phyloP scores from a whole-genome alignment of 1,140 invertebrate species.

The Ladona fulva region DNA sequence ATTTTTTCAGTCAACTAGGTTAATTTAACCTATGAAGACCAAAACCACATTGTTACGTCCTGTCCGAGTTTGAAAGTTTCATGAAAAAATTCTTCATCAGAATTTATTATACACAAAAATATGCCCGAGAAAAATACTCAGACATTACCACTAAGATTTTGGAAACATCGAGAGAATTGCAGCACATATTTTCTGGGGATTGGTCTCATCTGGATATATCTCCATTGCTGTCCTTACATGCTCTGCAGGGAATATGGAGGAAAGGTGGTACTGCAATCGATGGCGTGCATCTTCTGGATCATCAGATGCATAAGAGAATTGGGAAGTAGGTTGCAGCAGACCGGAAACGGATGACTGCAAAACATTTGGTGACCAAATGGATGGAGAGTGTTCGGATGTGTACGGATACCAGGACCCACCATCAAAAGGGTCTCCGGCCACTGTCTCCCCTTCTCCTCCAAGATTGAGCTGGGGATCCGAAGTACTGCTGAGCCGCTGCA shows the following conservation, averaged over 20 bases:
- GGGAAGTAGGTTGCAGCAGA: constrained; percentile 18
- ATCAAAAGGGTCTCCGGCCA: constrained; percentile 20
- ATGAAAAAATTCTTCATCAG: background rate
- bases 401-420: constrained; percentile 12
- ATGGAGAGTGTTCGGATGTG: constrained; percentile 21
- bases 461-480: constrained; percentile 58
- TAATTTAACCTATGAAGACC: background rate
- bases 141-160: constrained; percentile 31
- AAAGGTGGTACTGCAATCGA: constrained; percentile 72
- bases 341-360: constrained; percentile 18
- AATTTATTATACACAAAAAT: background rate
- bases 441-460: constrained; percentile 26
- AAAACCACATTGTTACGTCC: background rate
- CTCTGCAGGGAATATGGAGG: constrained; percentile 78
- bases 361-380: constrained; percentile 17
- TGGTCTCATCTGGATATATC: constrained; percentile 74
- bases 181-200: constrained; percentile 80
- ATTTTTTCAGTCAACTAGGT: background rate
- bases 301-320: constrained; percentile 30
- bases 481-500: constrained; percentile 43
- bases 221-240: constrained; percentile 78
- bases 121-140: background rate
- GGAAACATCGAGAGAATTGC: constrained; percentile 70
- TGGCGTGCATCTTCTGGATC: constrained; percentile 56
- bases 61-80: background rate